Conservation (phyloP, 2,113 vertebrate species). For the Rhipidura dahli region DNA sequence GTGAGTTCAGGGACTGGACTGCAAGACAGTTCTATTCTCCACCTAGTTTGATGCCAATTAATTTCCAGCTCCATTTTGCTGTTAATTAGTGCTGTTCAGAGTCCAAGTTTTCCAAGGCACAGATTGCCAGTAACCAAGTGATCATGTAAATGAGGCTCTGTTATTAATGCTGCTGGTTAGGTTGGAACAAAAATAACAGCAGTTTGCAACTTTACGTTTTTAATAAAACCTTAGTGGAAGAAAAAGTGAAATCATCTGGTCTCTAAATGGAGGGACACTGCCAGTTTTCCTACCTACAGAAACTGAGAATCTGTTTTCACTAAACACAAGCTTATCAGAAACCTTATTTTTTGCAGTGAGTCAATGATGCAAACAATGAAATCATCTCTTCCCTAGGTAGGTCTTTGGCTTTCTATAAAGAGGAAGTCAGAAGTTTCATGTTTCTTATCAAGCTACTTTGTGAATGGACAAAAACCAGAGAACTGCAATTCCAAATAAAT, state of each 20-base stretch:
- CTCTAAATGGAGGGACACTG: neutral
- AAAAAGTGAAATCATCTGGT: neutral
- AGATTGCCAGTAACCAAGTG: conserved; percentile 19
- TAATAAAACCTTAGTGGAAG: neutral
- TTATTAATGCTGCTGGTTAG: neutral
- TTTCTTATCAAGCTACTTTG: neutral
- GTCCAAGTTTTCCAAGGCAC: conserved; percentile 21
- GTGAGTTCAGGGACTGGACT: neutral
- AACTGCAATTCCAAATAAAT: neutral
- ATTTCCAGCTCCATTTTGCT: conserved; percentile 27
- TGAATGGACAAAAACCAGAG: neutral
- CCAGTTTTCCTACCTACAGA: neutral
- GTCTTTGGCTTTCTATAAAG: neutral
- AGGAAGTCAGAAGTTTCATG: neutral
- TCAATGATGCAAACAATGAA: neutral
- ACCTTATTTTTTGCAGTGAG: neutral
- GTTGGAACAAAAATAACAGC: conserved; percentile 16
- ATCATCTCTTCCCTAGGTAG: neutral
- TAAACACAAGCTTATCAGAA: neutral
- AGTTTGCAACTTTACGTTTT: neutral
- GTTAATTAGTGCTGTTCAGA: conserved; percentile 42
- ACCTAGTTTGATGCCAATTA: conserved; percentile 32
- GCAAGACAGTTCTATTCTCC: neutral
- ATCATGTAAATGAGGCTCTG: conserved; percentile 6
- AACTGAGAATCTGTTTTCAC: neutral